Evolutionary conservation across 1,140 invertebrate genomes (phyloP).

Genomic region (Holotrichia oblita): DNA sequence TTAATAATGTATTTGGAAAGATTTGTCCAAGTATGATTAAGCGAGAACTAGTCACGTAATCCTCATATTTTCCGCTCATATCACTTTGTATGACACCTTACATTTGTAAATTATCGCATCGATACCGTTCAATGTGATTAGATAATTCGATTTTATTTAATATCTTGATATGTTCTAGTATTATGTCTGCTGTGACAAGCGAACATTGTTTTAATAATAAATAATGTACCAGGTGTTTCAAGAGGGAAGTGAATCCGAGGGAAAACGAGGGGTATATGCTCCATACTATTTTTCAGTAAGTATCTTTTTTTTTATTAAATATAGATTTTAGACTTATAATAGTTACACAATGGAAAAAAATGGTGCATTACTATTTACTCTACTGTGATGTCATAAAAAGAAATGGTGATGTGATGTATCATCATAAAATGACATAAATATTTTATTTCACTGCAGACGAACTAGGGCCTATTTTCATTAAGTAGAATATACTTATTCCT

Average conservation of each 20-base stretch:
- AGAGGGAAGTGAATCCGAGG: conserved; percentile 40
- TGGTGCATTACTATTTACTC: too few species aligned
- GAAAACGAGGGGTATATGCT: conserved; percentile 28
- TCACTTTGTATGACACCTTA: not conserved
- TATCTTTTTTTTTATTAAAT: not conserved
- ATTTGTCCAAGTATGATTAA: not conserved
- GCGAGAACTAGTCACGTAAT: conserved; percentile 12
- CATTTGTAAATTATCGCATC: conserved; percentile 24
- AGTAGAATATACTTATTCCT: too few species aligned
- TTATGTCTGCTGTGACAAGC: conserved; percentile 1
- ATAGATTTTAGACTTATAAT: too few species aligned
- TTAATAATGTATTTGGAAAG: not conserved
- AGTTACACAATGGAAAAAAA: too few species aligned
- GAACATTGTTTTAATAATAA: not conserved
- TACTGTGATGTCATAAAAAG: too few species aligned
- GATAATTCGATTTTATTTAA: conserved; percentile 27
- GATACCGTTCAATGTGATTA: conserved; percentile 35
- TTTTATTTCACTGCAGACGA: too few species aligned
- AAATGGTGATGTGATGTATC: too few species aligned
- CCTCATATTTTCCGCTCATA: conserved; percentile 14
- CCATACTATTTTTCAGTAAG: conserved; percentile 41
- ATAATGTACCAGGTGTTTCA: conserved; percentile 31
- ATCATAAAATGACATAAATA: too few species aligned
- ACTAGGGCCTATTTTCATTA: too few species aligned
- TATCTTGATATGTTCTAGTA: conserved; percentile 4